Base-by-base conservation (phyloP, 2,797 vertebrate genomes). In the Chaenodraco wilsoni region DNA sequence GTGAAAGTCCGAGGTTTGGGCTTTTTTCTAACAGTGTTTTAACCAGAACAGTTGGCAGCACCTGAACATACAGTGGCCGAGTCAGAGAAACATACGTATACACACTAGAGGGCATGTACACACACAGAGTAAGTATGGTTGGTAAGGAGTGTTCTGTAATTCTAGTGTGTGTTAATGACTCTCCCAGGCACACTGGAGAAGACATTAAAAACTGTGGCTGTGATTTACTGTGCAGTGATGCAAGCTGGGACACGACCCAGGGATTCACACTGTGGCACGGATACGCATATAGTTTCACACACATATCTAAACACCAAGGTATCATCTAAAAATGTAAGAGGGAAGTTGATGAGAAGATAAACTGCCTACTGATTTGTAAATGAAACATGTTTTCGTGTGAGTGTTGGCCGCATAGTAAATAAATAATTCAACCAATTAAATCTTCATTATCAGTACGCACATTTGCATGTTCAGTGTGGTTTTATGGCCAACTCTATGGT, bases 161-260 rank as follows among this genome's bases (percentile, higher is more conserved):
- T 90, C 86, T 81, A 86, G 78, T 81, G 84, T 91, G 84, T 88
- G 86, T 90, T 93, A 93, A 94, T 91, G 91, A 88, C 91, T 93
- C 92, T 94, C 89, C 78, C 87, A 87, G 89, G 89, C 87, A 75
- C 89, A 90, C 86, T 90, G 88, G 86, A 88, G 90, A 86, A 87
- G 90, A 91, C 78, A 76, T 84, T 91, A 92, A 89, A 92, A 91
- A 87, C 90, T 89, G 83, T 61, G 86, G 86, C 79, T 80, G 78
- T 94, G 90, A 93, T 93, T 94, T 93, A 94, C 76, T 88, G 89
- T 83, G 74, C 84, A 84, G 91, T 65, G 59, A 82, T 86, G 86
- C 93, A 95, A 91, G 93, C 90, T 84, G 88, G 86, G 91, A 91
- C 92, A 93, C 43, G 90, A 93, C 86, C 88, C 83, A 87, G 70